Evolutionary conservation across 2,797 vertebrate genomes (phyloP).

Genomic region (Rhabdomys pumilio): DNA sequence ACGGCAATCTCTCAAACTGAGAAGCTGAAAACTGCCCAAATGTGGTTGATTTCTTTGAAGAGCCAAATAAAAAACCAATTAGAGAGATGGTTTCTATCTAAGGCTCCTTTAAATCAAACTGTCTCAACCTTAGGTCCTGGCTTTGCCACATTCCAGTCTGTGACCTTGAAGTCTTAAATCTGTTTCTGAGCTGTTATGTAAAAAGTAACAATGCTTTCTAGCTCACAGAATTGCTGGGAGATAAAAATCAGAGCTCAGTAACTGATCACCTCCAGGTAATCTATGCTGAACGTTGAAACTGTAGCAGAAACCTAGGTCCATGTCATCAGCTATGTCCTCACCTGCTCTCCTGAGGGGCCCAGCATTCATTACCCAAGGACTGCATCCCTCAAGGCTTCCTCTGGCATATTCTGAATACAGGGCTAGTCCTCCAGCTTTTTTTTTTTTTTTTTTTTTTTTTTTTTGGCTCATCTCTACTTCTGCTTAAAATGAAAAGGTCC

Average conservation of each 20-base stretch:
- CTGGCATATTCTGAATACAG: background rate
- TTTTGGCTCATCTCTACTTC: background rate
- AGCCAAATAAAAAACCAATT: conserved; percentile 31
- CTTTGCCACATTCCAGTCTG: conserved; percentile 29
- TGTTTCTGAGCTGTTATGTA: conserved; percentile 60
- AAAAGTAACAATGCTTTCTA: conserved; percentile 58
- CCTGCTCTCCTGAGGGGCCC: background rate
- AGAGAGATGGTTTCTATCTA: background rate
- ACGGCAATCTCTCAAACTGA: background rate
- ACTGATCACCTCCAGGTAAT: background rate
- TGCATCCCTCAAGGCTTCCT: background rate
- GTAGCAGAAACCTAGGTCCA: background rate
- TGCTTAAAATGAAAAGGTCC: conserved; percentile 11
- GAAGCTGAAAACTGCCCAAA: conserved; percentile 45
- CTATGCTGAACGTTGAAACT: background rate
- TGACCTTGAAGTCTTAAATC: conserved; percentile 73
- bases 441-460: no score
- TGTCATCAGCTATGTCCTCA: background rate
- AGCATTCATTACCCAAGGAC: background rate
- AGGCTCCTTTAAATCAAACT: conserved; percentile 54
- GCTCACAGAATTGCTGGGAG: background rate
- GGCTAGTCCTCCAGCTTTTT: background rate
- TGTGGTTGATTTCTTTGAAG: conserved; percentile 5
- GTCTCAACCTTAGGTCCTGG: background rate
- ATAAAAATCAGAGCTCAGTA: conserved; percentile 39